Base-by-base conservation (phyloP, 2,888 invertebrate species). In the Antheraea yamamai region DNA sequence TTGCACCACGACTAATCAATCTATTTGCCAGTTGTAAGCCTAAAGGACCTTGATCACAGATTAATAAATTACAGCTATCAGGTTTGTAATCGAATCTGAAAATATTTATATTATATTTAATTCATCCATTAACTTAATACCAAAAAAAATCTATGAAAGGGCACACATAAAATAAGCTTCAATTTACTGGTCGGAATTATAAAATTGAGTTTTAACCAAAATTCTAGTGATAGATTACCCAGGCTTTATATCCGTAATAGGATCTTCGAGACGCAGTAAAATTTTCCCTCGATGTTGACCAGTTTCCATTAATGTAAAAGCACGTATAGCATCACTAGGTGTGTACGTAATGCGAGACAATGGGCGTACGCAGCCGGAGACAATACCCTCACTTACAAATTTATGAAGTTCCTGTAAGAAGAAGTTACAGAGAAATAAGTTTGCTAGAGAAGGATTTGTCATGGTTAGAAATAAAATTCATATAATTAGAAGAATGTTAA, bases 241-340 rank as follows among this genome's bases (percentile, higher is more conserved):
- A 12, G 83, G 79, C 20, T 78, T 76, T 4, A 80, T 74, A 2
- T 75, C 47, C 0, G 74, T 76, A 0, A 76, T 71, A 7, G 78
- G 26, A 8, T 81, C 78, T 12, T 77, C 74, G 75, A 90, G 75
- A 1, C 81, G 78, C 47, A 92, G 79, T 58, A 92, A 82, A 35
- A 89, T 89, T 7, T 91, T 84, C 4, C 92, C 92, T 30, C 88
- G 85, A 76, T 92, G 91, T 1, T 81, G 82, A 73, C 89, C 88
- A 16, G 83, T 81, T 0, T 89, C 86, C n/a, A 92, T 80, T 74
- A 91, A 80, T 0, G 83, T 81, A 77, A 91, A 84, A 0, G 91
- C 92, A 3, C 87, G 84, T 10, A 83, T 6, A 0, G 77, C 86
- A n/a, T 89, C 88, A 1, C 78, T 75, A 3, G 89, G 82, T 0